Conservation (phyloP, 1,140 invertebrate genomes). For the Phortica variegata region DNA sequence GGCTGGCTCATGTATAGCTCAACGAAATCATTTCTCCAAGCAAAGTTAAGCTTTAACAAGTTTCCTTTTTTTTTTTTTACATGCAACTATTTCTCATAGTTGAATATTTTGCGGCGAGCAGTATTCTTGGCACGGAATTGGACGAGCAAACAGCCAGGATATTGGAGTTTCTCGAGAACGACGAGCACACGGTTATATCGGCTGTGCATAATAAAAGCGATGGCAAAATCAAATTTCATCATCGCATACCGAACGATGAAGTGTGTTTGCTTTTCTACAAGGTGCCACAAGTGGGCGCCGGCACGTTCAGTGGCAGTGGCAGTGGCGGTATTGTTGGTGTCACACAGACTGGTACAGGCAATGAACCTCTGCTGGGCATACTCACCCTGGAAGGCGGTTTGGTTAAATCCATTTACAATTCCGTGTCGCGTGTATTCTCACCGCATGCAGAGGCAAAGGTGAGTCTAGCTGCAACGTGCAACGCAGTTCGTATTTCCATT, state of each 20-base stretch:
- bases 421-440: constrained; percentile 55
- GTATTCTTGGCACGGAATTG: constrained; percentile 33
- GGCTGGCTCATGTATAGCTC: not conserved
- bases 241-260: constrained; percentile 54
- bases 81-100: constrained; percentile 18
- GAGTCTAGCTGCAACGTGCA: constrained; percentile 21
- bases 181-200: constrained; percentile 53
- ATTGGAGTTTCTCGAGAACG: constrained; percentile 54
- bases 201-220: constrained; percentile 49
- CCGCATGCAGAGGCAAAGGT: constrained; percentile 43
- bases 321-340: not conserved
- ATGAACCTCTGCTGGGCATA: constrained; percentile 47
- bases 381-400: constrained; percentile 56
- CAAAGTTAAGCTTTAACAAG: not conserved
- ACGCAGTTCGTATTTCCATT: constrained; percentile 6
- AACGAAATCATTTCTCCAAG: too few relatives aligned
- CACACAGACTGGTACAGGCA: not conserved
- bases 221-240: constrained; percentile 55
- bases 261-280: constrained; percentile 56
- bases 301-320: not conserved
- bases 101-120: constrained; percentile 44
- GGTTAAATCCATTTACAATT: constrained; percentile 58
- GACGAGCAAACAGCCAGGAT: constrained; percentile 48
- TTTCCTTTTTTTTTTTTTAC: not conserved
- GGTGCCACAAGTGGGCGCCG: constrained; percentile 46